phyloP scores from a whole-genome alignment of 2,888 invertebrate species.

The Conomelus anceps region DNA sequence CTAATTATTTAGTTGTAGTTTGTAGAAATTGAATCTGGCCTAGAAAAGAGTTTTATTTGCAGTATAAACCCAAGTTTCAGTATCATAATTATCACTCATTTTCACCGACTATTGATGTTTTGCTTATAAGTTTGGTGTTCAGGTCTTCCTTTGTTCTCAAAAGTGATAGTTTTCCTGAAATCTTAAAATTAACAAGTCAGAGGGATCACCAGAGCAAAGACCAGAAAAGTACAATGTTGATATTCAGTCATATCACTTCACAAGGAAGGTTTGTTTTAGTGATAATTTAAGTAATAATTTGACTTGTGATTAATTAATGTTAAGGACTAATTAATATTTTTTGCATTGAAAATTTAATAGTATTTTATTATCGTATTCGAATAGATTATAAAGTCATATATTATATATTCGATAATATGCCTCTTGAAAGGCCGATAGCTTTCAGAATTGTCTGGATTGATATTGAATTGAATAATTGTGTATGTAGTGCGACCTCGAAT shows the following conservation, averaged over 20 bases:
- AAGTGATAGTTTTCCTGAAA: slow-evolving; percentile 18
- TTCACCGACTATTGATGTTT: neutral
- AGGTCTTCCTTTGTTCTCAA: slow-evolving; percentile 18
- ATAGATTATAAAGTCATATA: neutral
- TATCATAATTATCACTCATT: neutral
- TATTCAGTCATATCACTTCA: slow-evolving; percentile 23
- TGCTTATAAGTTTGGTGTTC: slow-evolving; percentile 15
- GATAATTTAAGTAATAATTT: slow-evolving; percentile 24
- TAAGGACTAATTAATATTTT: slow-evolving; percentile 25
- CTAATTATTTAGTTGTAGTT: neutral
- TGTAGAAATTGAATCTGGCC: neutral
- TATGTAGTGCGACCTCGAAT: slow-evolving; percentile 28
- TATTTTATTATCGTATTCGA: slow-evolving; percentile 24
- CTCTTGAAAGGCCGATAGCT: neutral
- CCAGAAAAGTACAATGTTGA: slow-evolving; percentile 10
- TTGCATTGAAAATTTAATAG: slow-evolving; percentile 23
- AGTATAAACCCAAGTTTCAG: neutral
- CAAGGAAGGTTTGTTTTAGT: slow-evolving; percentile 22
- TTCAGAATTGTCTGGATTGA: neutral
- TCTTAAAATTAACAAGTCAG: neutral
- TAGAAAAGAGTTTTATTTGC: neutral
- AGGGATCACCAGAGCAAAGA: slow-evolving; percentile 13
- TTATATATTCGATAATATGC: neutral
- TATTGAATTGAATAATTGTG: slow-evolving; percentile 27
- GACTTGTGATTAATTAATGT: slow-evolving; percentile 23